These are phyloP conservation scores for Ifrita kowaldi DNA, from an alignment of 2,113 vertebrate genomes.

Conservation along the genomic window DNA sequence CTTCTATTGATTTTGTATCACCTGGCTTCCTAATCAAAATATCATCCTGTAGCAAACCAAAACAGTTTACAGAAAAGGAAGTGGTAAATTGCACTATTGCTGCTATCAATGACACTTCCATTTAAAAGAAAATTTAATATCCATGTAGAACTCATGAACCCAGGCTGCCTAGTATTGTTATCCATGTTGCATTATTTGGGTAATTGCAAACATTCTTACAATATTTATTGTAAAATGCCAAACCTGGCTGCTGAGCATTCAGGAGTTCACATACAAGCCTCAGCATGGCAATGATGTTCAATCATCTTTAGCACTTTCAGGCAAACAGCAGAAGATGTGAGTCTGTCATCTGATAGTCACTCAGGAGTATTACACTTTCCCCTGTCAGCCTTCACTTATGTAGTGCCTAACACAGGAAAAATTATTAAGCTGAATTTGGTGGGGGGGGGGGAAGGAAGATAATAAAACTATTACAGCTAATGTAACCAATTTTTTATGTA, in stretches of 20 bases:
- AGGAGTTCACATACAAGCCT: neutral
- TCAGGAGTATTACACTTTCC: neutral
- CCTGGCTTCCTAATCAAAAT: slow-evolving; percentile 27
- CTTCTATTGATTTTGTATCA: slow-evolving; percentile 36
- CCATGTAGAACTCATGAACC: neutral
- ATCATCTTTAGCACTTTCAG: neutral
- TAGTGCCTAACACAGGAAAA: neutral
- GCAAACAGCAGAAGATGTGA: neutral
- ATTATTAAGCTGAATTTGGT: neutral
- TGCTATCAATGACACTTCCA: neutral
- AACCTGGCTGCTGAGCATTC: neutral
- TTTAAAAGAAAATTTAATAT: neutral
- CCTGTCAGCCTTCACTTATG: neutral
- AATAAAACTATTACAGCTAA: neutral
- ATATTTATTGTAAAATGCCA: neutral
- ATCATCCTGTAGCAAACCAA: neutral
- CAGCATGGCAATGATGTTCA: neutral
- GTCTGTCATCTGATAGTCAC: neutral
- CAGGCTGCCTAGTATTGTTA: neutral
- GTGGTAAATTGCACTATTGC: neutral
- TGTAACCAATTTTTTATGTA: neutral
- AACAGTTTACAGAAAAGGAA: neutral
- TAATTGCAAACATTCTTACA: neutral
- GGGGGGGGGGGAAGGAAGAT: fast-evolving
- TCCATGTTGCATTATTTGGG: neutral